phyloP scores from a whole-genome alignment of 2,888 invertebrate species.

The Folsomia candida region DNA sequence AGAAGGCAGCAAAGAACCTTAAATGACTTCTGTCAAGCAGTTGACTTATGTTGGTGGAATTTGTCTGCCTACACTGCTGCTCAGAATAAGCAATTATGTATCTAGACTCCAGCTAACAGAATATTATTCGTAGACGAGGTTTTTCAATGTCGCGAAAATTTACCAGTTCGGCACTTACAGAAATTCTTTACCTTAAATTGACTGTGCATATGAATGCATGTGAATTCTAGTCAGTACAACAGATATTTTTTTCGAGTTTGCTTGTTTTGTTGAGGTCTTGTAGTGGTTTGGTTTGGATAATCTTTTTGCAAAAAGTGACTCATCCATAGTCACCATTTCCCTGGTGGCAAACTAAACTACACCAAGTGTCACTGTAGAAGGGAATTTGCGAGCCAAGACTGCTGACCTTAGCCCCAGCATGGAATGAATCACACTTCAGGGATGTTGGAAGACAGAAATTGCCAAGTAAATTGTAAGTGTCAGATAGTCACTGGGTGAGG shows the following conservation, averaged over 20 bases:
- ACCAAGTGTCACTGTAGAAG: slow-evolving; percentile 1
- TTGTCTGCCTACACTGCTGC: neutral
- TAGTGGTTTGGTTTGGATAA: neutral
- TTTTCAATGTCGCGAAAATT: neutral
- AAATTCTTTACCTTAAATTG: neutral
- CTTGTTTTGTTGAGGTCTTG: neutral
- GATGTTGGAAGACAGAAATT: slow-evolving; percentile 16
- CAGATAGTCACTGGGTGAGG: neutral
- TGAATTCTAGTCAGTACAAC: neutral
- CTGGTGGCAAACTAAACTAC: neutral
- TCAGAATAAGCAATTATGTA: no score
- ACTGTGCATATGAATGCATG: neutral
- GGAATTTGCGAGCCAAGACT: slow-evolving; percentile 18
- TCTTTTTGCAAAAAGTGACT: slow-evolving; percentile 1
- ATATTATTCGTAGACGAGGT: no score
- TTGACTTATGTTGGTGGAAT: neutral
- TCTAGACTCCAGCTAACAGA: no score
- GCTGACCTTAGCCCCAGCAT: slow-evolving; percentile 9
- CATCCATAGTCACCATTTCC: neutral
- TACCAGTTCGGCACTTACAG: neutral
- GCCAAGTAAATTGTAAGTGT: slow-evolving; percentile 18
- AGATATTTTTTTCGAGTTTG: neutral
- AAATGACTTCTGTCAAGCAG: neutral
- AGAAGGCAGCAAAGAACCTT: no score
- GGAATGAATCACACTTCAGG: slow-evolving; percentile 15